A percentile compares a stretch with the other conserved stretches of the same genome.
phyloP scores from a whole-genome alignment of 2,888 invertebrate genomes.

The Tachina lurida region DNA sequence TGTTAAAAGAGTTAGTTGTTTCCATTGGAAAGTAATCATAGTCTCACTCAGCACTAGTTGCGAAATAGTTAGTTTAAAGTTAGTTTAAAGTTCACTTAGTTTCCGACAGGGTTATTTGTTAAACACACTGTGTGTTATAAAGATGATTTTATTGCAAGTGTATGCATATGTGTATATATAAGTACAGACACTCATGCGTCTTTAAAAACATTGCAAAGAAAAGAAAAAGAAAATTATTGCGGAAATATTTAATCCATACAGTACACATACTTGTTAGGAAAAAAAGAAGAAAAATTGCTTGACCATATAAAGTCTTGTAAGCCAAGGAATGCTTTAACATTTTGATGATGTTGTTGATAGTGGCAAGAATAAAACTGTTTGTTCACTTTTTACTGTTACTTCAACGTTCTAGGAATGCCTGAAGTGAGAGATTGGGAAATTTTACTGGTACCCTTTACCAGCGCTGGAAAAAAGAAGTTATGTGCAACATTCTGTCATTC shows the following conservation, averaged over 20 bases:
- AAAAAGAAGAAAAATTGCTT: conserved; percentile 27
- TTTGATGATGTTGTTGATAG: neutral
- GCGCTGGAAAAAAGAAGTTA: neutral
- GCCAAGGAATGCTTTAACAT: conserved; percentile 21
- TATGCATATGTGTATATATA: neutral
- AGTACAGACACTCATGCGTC: neutral
- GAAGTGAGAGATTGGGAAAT: neutral
- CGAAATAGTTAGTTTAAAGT: too few species aligned
- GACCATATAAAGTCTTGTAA: conserved; percentile 42
- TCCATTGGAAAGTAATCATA: too few species aligned
- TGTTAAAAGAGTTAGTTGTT: too few species aligned
- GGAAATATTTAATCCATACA: conserved; percentile 37
- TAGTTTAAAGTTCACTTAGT: too few species aligned
- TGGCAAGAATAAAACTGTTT: conserved; percentile 13
- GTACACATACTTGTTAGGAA: conserved; percentile 4
- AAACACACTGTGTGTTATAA: too few species aligned
- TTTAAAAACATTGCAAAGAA: conserved; percentile 3
- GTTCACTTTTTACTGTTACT: conserved; percentile 35
- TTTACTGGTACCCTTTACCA: conserved; percentile 3
- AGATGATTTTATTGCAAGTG: neutral
- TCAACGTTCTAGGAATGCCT: conserved; percentile 6
- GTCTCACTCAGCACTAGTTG: too few species aligned
- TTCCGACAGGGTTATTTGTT: too few species aligned
- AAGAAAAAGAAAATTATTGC: neutral
- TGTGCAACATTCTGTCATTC: neutral